Conservation (phyloP, 1,140 invertebrate species). For the Acarapis woodi region DNA sequence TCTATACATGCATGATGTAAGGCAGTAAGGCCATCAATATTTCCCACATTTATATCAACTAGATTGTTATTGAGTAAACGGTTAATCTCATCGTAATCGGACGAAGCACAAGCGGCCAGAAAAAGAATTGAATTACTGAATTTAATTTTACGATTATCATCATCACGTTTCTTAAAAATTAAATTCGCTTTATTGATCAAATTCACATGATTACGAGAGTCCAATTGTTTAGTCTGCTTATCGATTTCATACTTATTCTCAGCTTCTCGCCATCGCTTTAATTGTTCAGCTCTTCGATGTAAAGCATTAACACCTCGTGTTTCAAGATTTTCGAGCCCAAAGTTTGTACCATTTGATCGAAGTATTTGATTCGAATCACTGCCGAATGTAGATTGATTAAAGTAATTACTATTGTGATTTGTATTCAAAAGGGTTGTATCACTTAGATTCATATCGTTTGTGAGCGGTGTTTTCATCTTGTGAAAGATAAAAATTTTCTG, state of each 20-base stretch:
- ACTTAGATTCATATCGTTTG: no score
- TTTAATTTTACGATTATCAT: constrained; percentile 33
- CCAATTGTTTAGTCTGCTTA: no score
- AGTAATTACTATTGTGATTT: no score
- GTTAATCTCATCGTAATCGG: constrained; percentile 79
- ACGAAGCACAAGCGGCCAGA: constrained; percentile 75
- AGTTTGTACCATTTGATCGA: no score
- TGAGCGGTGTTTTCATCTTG: no score
- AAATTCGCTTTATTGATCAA: no score
- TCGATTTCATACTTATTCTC: neutral
- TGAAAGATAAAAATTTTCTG: no score
- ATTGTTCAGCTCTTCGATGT: neutral
- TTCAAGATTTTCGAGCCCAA: no score
- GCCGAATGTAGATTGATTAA: no score
- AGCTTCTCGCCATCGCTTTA: neutral
- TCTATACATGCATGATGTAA: constrained; percentile 96
- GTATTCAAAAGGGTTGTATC: no score
- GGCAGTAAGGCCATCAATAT: constrained; percentile 88
- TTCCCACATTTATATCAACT: constrained; percentile 84
- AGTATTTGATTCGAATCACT: no score
- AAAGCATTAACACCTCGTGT: neutral
- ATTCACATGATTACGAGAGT: no score
- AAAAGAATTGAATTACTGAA: constrained; percentile 88
- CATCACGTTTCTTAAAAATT: constrained; percentile 19
- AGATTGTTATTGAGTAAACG: constrained; percentile 46